phyloP scores from a whole-genome alignment of 2,797 vertebrate genomes.

The Syncerus caffer region DNA sequence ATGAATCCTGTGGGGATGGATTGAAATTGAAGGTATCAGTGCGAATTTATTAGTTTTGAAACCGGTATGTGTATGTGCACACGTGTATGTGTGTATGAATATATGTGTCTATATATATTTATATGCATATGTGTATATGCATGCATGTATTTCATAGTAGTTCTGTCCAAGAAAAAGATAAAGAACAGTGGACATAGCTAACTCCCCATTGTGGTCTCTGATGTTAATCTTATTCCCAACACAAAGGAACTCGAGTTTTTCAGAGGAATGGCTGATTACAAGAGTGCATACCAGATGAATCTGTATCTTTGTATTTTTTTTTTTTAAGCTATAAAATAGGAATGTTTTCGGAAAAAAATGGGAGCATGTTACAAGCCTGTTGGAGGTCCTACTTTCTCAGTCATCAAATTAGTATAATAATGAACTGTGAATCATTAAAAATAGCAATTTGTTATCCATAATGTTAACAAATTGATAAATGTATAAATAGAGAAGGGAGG shows the following conservation, averaged over 20 bases:
- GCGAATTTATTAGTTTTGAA: slow-evolving; percentile 22
- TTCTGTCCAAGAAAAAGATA: background rate
- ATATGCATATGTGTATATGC: background rate
- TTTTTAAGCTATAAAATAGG: background rate
- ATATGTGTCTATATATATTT: background rate
- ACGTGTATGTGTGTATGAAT: background rate
- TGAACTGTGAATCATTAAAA: background rate
- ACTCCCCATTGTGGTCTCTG: background rate
- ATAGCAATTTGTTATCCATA: background rate
- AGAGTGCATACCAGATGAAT: background rate
- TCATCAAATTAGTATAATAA: background rate
- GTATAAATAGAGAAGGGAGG: background rate
- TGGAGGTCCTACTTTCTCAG: background rate
- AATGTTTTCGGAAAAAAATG: background rate
- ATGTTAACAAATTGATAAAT: background rate
- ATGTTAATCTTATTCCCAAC: background rate
- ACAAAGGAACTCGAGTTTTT: background rate
- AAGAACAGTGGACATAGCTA: background rate
- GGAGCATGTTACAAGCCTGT: background rate
- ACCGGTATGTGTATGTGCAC: background rate
- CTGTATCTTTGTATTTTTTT: background rate
- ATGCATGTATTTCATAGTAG: background rate
- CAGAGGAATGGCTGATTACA: background rate
- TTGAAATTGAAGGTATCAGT: background rate
- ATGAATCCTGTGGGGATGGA: background rate